Evolutionary conservation across 1,140 invertebrate species (phyloP), one percentile per base, ranked within the genome.

Genomic region (Tetranychus urticae): DNA sequence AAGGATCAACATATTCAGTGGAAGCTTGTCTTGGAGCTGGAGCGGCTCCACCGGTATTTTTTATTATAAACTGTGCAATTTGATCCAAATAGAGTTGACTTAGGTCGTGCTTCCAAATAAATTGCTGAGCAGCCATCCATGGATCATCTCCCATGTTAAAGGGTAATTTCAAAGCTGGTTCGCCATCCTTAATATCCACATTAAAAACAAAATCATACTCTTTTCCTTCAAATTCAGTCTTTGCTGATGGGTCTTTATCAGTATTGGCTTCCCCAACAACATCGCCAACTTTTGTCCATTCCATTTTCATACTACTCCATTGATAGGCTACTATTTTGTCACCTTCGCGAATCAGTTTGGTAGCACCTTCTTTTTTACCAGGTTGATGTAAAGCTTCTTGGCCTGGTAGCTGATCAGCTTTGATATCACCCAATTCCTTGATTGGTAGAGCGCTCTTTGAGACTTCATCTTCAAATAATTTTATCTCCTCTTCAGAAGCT

Each of bases 181-280:
- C 79, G 2, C 84, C 86, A 70, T 93, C 89, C 69, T 92, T 85
- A 61, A 96, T 82, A 67, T 93, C 89, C 4, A 97, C 87, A 65
- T 80, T 83, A 71, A 97, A 97, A 31, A 96, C 90, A 74, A 82
- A 94, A 75, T 97, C 92, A 71, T 96, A 96, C 68, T 88, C 83
- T 78, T 85, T 75, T 65, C 89, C 89, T 69, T 92, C 82, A 70
- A 81, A 80, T 61, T 87, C 71, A 33, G 80, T 81, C 72, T 88
- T 92, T 7, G 83, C 80, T 10, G 69, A 68, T 2, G 72, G 66
- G 12, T 73, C 77, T 56, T 82, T 77, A 0, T 76, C 77, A 2
- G 78, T 76, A 31, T 81, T 81, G 34, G 80, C 77, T 3, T 82
- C 81, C 3, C 90, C 88, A 65, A 88, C 79, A 1, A 94, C 87